Conservation (phyloP, 35 echinoderm and acorn worm species). For the Heliocidaris tuberculata region DNA sequence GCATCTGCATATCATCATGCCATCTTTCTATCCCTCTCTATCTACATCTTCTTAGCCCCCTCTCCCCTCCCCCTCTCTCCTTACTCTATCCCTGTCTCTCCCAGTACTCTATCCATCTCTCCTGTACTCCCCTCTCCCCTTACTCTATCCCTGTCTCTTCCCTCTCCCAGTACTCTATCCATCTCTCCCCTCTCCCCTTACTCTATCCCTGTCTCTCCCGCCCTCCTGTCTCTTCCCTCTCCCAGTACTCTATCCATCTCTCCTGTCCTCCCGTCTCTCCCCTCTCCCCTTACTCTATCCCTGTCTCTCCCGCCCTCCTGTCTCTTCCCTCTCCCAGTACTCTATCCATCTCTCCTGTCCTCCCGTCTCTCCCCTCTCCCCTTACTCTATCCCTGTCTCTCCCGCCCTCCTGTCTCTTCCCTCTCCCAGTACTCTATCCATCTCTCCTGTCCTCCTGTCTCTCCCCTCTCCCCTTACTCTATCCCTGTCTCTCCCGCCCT, state of each 20-base stretch:
- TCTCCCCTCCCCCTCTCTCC: not conserved
- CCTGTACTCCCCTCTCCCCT: not conserved
- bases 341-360: not conserved
- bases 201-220: not conserved
- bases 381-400: not conserved
- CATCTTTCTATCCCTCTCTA: not conserved
- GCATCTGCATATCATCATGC: not conserved
- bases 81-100: no score
- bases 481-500: not conserved
- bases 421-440: not conserved
- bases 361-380: not conserved
- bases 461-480: not conserved
- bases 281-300: not conserved
- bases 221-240: not conserved
- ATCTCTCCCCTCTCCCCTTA: not conserved
- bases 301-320: not conserved
- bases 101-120: no score
- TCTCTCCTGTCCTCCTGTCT: no score
- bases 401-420: not conserved
- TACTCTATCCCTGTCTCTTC: not conserved
- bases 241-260: not conserved
- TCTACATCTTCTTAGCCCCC: not conserved
- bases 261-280: no score
- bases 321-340: not conserved
- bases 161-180: not conserved